Percentiles rank a stretch among this genome's conserved stretches.
phyloP scores from a whole-genome alignment of 2,888 invertebrate genomes.

The Acanthacorydalis orientalis region DNA sequence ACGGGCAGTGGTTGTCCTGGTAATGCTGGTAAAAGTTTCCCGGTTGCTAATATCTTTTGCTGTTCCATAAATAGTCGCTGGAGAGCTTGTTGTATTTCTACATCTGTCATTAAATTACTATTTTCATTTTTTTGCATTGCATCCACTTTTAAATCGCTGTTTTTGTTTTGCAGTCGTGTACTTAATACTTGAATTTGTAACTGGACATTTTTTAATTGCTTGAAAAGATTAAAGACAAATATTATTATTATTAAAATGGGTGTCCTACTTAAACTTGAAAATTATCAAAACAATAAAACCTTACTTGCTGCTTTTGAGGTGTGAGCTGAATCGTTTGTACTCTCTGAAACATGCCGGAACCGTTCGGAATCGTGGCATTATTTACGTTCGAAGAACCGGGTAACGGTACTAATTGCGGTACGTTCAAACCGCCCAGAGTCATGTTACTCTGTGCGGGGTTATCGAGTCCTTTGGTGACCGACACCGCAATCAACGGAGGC shows the following conservation, averaged over 20 bases:
- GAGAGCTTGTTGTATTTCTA: slow-evolving; percentile 35
- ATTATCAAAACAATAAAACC: neutral
- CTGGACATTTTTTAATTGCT: slow-evolving; percentile 42
- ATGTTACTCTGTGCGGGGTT: neutral
- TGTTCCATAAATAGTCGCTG: slow-evolving; percentile 48
- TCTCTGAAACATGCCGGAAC: slow-evolving; percentile 14
- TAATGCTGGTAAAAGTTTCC: slow-evolving; percentile 46
- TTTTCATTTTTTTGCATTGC: slow-evolving; percentile 21
- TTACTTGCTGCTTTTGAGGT: slow-evolving; percentile 51
- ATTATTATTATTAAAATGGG: neutral
- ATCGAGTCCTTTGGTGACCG: neutral
- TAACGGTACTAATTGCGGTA: slow-evolving; percentile 15
- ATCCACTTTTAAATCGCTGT: slow-evolving; percentile 22
- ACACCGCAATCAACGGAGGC: slow-evolving; percentile 1
- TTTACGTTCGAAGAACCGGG: slow-evolving; percentile 12
- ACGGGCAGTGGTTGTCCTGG: slow-evolving; percentile 16
- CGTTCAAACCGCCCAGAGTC: slow-evolving; percentile 3
- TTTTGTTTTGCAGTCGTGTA: slow-evolving; percentile 31
- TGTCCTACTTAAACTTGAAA: neutral
- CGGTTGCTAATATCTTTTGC: slow-evolving; percentile 51
- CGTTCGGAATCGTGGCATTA: slow-evolving; percentile 5
- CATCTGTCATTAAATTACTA: slow-evolving; percentile 26
- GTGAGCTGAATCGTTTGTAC: slow-evolving; percentile 59
- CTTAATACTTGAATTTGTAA: slow-evolving; percentile 49
- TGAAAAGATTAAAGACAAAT: slow-evolving; percentile 5